Percentiles rank a stretch among this genome's conserved stretches.
phyloP scores from a whole-genome alignment of 2,113 vertebrate genomes.

The Tichodroma muraria region DNA sequence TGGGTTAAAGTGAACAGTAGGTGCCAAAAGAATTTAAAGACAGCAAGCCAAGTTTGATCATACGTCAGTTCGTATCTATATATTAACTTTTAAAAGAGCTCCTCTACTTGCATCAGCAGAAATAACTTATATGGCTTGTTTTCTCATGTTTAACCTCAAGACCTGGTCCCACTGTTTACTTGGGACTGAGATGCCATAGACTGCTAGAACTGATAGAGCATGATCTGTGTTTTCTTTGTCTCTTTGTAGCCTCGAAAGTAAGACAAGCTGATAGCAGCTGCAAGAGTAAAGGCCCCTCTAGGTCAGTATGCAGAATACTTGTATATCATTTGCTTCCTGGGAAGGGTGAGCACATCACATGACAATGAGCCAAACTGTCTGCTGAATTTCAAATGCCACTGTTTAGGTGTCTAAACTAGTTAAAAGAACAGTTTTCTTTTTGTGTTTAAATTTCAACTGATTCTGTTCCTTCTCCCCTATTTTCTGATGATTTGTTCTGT shows the following conservation, averaged over 20 bases:
- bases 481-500: not conserved
- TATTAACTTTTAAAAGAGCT: not conserved
- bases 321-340: not conserved
- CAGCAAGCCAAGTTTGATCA: not conserved
- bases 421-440: not conserved
- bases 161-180: not conserved
- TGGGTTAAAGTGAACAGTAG: not conserved
- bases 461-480: not conserved
- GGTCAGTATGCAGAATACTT: not conserved
- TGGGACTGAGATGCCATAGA: not conserved
- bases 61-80: not conserved
- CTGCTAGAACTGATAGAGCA: not conserved
- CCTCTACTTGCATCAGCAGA: not conserved
- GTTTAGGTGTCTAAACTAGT: not conserved
- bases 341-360: not conserved
- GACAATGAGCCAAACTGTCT: not conserved
- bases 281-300: not conserved
- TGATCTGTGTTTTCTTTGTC: not conserved
- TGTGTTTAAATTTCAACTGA: not conserved
- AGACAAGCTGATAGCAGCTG: not conserved
- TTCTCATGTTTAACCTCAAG: not conserved
- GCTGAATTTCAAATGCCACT: not conserved
- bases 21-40: not conserved
- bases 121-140: not conserved
- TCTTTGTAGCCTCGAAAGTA: not conserved